Percentiles rank a stretch among this genome's conserved stretches.
phyloP scores from a whole-genome alignment of 2,113 vertebrate genomes.

The Proterorhinus semilunaris region DNA sequence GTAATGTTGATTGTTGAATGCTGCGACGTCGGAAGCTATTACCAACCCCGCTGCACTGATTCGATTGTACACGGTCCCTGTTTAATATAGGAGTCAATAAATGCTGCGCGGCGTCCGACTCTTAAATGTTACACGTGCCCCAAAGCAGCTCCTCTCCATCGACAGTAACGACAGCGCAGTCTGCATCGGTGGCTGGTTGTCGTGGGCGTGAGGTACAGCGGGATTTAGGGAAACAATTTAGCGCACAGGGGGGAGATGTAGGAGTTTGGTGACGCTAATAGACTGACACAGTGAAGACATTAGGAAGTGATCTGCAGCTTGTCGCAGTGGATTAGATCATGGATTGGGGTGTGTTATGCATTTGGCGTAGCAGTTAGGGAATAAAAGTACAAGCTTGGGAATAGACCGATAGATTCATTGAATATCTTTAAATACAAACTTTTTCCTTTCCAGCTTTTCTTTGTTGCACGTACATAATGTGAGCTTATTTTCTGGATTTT shows the following conservation, averaged over 20 bases:
- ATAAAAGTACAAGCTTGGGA: too few species aligned
- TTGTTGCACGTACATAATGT: too few species aligned
- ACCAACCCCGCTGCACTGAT: slow-evolving; percentile 9
- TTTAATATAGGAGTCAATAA: slow-evolving; percentile 30
- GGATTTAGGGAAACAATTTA: not conserved
- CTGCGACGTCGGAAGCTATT: not conserved
- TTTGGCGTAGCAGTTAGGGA: too few species aligned
- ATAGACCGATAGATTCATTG: too few species aligned
- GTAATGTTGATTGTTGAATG: not conserved
- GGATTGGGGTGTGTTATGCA: too few species aligned
- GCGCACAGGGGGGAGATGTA: not conserved
- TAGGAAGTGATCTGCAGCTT: not conserved
- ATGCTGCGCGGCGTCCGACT: slow-evolving; percentile 11
- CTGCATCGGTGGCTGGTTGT: not conserved
- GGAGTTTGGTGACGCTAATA: slow-evolving; percentile 3
- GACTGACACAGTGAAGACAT: not conserved
- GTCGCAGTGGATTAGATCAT: not conserved
- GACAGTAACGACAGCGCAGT: not conserved
- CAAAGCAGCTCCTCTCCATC: slow-evolving; percentile 5
- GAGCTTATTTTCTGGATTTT: too few species aligned
- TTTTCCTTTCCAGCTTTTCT: too few species aligned
- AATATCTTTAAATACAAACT: too few species aligned
- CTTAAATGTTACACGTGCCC: slow-evolving; percentile 15
- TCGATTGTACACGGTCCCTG: slow-evolving; percentile 16
- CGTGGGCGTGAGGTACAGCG: slow-evolving; percentile 2